Evolutionary conservation across 2,797 vertebrate genomes (phyloP).

Genomic region (Enteromius trimaculatus): DNA sequence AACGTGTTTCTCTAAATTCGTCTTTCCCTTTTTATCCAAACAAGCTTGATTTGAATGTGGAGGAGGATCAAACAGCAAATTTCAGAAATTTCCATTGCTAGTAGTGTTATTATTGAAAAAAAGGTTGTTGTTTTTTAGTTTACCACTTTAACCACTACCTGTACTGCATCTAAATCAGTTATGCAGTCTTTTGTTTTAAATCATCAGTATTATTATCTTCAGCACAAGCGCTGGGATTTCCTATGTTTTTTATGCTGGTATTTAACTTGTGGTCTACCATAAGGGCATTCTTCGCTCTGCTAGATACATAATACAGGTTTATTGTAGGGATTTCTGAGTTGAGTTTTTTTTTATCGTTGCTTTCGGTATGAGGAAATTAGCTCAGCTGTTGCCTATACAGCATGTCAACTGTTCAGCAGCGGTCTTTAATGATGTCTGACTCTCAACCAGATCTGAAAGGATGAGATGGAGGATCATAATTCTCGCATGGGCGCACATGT

Average conservation of each 20-base stretch:
- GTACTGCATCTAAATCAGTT: background rate
- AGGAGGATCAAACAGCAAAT: background rate
- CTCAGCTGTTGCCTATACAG: background rate
- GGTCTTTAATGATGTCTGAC: background rate
- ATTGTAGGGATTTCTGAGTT: constrained; percentile 9
- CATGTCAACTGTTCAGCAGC: background rate
- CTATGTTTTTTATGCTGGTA: background rate
- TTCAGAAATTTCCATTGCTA: background rate
- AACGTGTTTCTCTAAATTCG: background rate
- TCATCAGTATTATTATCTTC: background rate
- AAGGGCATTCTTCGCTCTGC: background rate
- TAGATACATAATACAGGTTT: background rate
- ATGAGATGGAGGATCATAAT: background rate
- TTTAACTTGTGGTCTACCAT: background rate
- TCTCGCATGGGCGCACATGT: background rate
- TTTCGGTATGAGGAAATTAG: background rate
- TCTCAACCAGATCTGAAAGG: background rate
- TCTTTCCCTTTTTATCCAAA: background rate
- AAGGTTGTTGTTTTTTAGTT: background rate
- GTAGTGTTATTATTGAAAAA: background rate
- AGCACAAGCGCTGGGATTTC: background rate
- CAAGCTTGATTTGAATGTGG: background rate
- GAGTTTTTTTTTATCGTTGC: background rate
- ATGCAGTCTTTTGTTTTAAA: background rate
- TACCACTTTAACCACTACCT: background rate